phyloP scores from a whole-genome alignment of 2,888 invertebrate genomes.

The Trypoxylon attenuatum region DNA sequence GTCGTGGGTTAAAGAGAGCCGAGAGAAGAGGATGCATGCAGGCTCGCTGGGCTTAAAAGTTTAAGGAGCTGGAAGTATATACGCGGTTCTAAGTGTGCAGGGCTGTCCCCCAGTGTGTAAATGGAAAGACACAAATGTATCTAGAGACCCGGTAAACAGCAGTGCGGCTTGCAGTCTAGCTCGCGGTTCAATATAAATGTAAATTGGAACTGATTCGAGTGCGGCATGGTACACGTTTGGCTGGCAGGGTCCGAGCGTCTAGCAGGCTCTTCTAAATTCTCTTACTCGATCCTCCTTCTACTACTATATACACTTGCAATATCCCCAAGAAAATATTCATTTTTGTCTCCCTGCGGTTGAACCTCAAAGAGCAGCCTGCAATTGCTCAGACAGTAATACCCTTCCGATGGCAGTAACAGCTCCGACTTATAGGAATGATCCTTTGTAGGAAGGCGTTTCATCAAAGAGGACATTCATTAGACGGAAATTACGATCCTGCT shows the following conservation, averaged over 20 bases:
- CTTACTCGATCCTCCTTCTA: constrained; percentile 29
- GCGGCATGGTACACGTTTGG: constrained; percentile 52
- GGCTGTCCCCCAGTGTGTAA: constrained; percentile 53
- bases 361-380: too few species aligned
- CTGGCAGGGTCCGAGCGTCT: constrained; percentile 36
- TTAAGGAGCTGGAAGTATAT: constrained; percentile 44
- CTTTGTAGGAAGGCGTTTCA: too few species aligned
- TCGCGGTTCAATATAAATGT: constrained; percentile 73
- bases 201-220: constrained; percentile 73
- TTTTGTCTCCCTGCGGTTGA: constrained; percentile 18
- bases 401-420: too few species aligned
- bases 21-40: constrained; percentile 26
- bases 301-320: constrained; percentile 36
- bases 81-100: constrained; percentile 17
- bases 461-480: too few species aligned
- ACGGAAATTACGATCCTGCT: too few species aligned
- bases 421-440: too few species aligned
- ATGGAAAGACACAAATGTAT: constrained; percentile 67
- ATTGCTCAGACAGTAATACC: too few species aligned
- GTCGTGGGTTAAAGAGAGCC: constrained; percentile 28
- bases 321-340: constrained; percentile 35
- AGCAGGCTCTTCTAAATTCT: constrained; percentile 36
- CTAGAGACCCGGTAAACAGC: constrained; percentile 61
- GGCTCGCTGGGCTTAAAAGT: constrained; percentile 51
- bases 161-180: constrained; percentile 56